Percentiles rank a stretch among this genome's conserved stretches.
Evolutionary conservation across 1,140 invertebrate species (phyloP).

Genomic region (Pogonomyrmex barbatus): DNA sequence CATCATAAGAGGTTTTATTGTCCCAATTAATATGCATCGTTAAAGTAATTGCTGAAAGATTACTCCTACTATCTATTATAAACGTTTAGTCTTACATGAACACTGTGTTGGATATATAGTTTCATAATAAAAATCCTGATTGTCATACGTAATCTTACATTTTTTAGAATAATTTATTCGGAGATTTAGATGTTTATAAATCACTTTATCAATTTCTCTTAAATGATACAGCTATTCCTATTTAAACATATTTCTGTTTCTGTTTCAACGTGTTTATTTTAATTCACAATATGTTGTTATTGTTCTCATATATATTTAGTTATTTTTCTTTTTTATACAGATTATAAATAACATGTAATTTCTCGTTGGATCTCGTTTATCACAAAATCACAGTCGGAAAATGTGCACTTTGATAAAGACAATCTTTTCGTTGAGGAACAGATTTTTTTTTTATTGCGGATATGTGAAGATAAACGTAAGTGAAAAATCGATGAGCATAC

Average conservation of each 20-base stretch:
- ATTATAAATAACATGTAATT: background rate
- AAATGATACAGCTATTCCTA: background rate
- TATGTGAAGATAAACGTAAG: slow-evolving; percentile 2
- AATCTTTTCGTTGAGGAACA: background rate
- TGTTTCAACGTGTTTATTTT: background rate
- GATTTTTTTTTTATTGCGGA: background rate
- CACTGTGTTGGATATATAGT: background rate
- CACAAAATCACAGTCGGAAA: background rate
- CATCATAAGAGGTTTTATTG: slow-evolving; percentile 83
- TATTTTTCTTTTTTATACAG: background rate
- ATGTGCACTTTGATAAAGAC: background rate
- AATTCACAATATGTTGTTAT: background rate
- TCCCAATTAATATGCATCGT: slow-evolving; percentile 84
- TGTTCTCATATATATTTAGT: background rate
- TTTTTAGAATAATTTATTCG: background rate
- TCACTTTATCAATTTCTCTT: background rate
- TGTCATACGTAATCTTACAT: background rate
- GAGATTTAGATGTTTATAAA: background rate
- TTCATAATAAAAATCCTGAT: slow-evolving; percentile 3
- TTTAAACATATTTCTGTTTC: background rate
- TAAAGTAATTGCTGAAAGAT: slow-evolving; percentile 81
- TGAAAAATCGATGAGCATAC: background rate
- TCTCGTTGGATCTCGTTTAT: background rate
- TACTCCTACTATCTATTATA: slow-evolving; percentile 57
- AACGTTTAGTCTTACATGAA: slow-evolving; percentile 51